Evolutionary conservation across 2,888 invertebrate genomes (phyloP), one percentile per base, ranked within the genome.

Genomic region (Oscheius sp.): DNA sequence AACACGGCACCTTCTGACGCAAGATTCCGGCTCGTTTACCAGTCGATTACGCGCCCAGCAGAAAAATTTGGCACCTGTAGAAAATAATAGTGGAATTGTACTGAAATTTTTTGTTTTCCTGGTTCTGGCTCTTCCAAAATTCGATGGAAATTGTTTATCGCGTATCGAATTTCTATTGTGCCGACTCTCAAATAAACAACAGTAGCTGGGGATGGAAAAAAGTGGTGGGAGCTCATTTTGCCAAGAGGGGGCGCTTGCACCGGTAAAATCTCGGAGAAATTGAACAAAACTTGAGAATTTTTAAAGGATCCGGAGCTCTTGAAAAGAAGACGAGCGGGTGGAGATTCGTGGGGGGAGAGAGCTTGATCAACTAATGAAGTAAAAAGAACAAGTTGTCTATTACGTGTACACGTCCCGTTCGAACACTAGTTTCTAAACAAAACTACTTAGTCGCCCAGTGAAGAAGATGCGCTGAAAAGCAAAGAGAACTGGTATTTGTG

Each of bases 401-500:
- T 13, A 13, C 13, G 59, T 21, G 5, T 9, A 6, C 35, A 6
- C 35, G 5, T 9, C 35, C 53, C 53, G 21, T 53, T 53, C 25
- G 53, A 53, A 35, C 43, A 43, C 61, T 61, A 41, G 61, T 61
- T 61, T 61, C 61, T 61, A 61, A 61, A 61, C 61, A 52, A 66
- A 66, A 66, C 66, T 66, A 66, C 66, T 66, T 66, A 66, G 52
- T 43, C 13, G 58, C 55, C n/a, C 23, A 21, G 12, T 29, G 43
- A 45, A 43, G 18, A 23, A 25, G 43, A n/a, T 41, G 58, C 58
- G n/a, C n/a, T n/a, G 61, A 61, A 41, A 61, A 45, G 43, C 43
- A 43, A 61, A 61, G 61, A 61, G 66, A 66, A 66, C 66, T 66
- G 66, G 66, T 66, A 66, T 66, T 23, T 66, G 55, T 55, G 58